Base-by-base conservation (phyloP, 2,797 vertebrate genomes). In the Dryobates pubescens region DNA sequence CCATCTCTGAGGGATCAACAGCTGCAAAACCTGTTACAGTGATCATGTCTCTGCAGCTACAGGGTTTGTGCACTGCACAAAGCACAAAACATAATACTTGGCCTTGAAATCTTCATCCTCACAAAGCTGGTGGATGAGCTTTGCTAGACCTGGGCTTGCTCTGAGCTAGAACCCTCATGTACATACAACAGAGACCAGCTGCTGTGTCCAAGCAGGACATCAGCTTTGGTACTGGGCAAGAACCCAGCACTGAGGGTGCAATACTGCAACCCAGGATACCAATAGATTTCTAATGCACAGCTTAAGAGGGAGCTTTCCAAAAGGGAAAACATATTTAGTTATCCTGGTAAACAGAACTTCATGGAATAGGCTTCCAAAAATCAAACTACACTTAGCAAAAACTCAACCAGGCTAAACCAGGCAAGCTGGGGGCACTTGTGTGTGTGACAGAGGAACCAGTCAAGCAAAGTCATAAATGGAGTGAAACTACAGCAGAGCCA, bases 141-240 rank as follows among this genome's bases (percentile, higher is more conserved):
- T n/a, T 81, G 29, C 38, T 58, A 41, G 29, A 80, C 27, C 10
- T 23, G 32, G 22, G 23, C 78, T 68, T 77, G 72, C 23, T 91
- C 5, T 3, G 19, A n/a, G 20, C 29, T 14, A 30, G 34, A 53
- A 79, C 14, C 81, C 67, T 29, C 26, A 27, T 29, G 27, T 15
- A 81, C 24, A 9, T 6, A 10, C 38, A 23, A 0, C 12, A 0
- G 38, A 59, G 38, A 84, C 10, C n/a, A 79, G 27, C 2, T 29
- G 38, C 20, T 3, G 12, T 2, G n/a, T 4, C 38, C 38, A 64
- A 16, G 23, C 10, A 47, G 32, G 65, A 53, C 41, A 41, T 13
- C 11, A 64, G 32, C 29, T 43, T 24, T 26, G 43, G 10, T 36
- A 36, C 13, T n/a, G 26, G n/a, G 59, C 34, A 70, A 27, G 36